Evolutionary conservation across 2,113 vertebrate species (phyloP).

Genomic region (Seriola aureovittata): DNA sequence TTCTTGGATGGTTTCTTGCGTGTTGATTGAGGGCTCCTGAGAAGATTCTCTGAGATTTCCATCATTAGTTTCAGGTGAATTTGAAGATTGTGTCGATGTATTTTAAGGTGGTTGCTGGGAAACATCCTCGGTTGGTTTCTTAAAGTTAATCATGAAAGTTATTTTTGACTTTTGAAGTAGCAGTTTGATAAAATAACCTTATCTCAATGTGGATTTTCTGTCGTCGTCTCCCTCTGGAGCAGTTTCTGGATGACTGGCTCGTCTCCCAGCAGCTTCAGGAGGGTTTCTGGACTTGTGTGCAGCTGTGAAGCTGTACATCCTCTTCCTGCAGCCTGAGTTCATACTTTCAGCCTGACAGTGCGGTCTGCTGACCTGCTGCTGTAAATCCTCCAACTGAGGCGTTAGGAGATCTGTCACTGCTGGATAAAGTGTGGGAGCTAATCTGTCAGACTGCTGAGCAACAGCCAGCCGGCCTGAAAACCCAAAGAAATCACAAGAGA

Average conservation of each 20-base stretch:
- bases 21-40: too few relatives aligned
- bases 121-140: background rate
- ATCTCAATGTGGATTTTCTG: background rate
- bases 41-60: too few relatives aligned
- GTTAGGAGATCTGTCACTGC: conserved; percentile 34
- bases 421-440: conserved; percentile 53
- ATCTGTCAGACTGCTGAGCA: conserved; percentile 62
- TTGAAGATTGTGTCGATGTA: background rate
- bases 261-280: background rate
- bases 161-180: background rate
- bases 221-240: background rate
- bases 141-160: too few relatives aligned
- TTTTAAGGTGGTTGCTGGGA: background rate
- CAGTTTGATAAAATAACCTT: too few relatives aligned
- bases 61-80: background rate
- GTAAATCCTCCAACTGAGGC: conserved; percentile 50
- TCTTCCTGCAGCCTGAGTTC: fast-evolving
- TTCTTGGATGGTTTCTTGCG: too few relatives aligned
- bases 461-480: conserved; percentile 24
- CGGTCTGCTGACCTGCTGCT: conserved; percentile 24
- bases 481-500: conserved; percentile 28
- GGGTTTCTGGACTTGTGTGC: background rate
- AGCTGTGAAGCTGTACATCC: background rate
- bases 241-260: background rate
- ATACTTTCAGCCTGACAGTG: background rate